Evolutionary conservation across 2,113 vertebrate genomes (phyloP).

Genomic region (Pavo muticus): DNA sequence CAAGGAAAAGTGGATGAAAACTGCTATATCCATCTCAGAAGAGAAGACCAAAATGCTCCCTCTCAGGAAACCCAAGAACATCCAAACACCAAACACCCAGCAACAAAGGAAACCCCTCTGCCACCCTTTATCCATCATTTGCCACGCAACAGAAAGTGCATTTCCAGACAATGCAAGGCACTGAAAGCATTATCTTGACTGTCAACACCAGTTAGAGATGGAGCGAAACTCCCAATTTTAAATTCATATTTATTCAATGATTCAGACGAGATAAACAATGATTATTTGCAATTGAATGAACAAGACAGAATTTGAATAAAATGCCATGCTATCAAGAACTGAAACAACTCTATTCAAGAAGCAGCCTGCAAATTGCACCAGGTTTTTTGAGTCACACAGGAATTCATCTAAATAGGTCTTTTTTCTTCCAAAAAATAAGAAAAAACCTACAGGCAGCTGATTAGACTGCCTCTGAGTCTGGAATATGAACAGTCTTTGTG

Average conservation of each 20-base stretch:
- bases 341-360: constrained; percentile 8
- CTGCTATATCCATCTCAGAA: background rate
- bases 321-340: background rate
- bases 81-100: background rate
- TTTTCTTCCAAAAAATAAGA: background rate
- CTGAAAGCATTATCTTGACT: background rate
- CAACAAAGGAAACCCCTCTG: background rate
- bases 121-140: background rate
- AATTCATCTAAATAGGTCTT: background rate
- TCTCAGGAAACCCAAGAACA: background rate
- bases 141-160: rapidly evolving
- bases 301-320: background rate
- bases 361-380: background rate
- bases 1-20: background rate
- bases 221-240: background rate
- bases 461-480: background rate
- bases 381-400: background rate
- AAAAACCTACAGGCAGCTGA: background rate
- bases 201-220: background rate
- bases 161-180: background rate
- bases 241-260: constrained; percentile 12
- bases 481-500: background rate
- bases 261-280: background rate
- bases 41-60: background rate
- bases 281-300: background rate